phyloP scores from a whole-genome alignment of 1,140 invertebrate species.

The Sycobia sp. region DNA sequence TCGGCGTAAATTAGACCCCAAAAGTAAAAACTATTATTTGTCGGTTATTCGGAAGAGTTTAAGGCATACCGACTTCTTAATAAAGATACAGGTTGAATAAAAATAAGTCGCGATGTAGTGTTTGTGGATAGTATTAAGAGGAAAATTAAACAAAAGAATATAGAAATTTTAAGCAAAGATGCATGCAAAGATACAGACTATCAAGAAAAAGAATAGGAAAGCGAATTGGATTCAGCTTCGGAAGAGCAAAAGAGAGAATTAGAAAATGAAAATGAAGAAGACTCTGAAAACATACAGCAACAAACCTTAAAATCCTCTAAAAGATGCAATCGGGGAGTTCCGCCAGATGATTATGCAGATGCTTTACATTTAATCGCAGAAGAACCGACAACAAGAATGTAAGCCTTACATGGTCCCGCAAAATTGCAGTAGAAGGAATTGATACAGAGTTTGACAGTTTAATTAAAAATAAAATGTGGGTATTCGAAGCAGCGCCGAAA shows the following conservation, averaged over 20 bases:
- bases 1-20: slow-evolving; percentile 36
- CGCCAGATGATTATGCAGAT: too few species aligned
- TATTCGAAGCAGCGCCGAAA: background rate
- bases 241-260: too few species aligned
- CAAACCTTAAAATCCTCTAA: background rate
- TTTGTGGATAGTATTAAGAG: too few species aligned
- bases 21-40: slow-evolving; percentile 28
- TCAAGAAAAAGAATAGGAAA: too few species aligned
- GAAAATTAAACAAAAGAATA: background rate
- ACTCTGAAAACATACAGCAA: background rate
- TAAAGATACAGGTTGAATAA: too few species aligned
- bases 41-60: slow-evolving; percentile 30
- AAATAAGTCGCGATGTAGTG: too few species aligned
- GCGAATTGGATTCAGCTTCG: too few species aligned
- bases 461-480: background rate
- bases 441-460: background rate
- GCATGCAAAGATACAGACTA: background rate
- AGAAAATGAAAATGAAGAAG: too few species aligned
- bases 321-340: too few species aligned
- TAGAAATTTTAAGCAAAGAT: background rate
- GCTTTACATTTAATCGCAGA: background rate
- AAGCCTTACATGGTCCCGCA: background rate
- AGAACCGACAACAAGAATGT: background rate
- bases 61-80: background rate
- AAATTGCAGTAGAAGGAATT: background rate